Percentiles rank a stretch among this genome's conserved stretches.
These are phyloP conservation scores for Lepidurus packardi DNA, from an alignment of 1,140 invertebrate genomes.

Conservation along the genomic window DNA sequence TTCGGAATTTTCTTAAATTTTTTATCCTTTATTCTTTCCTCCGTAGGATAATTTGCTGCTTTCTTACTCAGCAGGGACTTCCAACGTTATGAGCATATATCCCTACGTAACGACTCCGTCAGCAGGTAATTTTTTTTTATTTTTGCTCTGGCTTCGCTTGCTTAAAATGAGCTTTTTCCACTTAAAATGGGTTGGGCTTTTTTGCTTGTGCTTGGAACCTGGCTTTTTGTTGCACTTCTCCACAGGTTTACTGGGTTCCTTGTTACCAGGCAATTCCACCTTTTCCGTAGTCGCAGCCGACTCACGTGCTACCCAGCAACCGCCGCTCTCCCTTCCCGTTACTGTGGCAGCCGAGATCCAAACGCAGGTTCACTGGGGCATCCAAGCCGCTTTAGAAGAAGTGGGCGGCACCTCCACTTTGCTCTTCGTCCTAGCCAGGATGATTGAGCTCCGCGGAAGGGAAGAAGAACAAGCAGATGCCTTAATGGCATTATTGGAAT, in stretches of 20 bases:
- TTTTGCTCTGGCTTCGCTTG: constrained; percentile 5
- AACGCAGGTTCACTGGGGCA: constrained; percentile 49
- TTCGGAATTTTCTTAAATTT: constrained; percentile 30
- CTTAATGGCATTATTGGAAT: constrained; percentile 48
- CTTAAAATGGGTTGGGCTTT: not conserved
- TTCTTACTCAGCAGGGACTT: constrained; percentile 54
- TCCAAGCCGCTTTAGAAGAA: constrained; percentile 51
- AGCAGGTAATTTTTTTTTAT: constrained; percentile 43
- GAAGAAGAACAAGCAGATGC: constrained; percentile 55
- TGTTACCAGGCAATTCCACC: constrained; percentile 49
- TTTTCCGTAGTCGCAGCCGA: constrained; percentile 48
- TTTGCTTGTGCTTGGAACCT: not conserved
- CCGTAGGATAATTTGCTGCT: constrained; percentile 54
- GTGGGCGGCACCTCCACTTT: constrained; percentile 56
- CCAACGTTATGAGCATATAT: constrained; percentile 53
- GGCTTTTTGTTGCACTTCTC: constrained; percentile 26
- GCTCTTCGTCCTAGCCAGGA: constrained; percentile 57
- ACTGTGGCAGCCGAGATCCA: constrained; percentile 42
- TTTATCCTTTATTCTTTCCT: constrained; percentile 38
- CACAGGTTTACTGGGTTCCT: constrained; percentile 41
- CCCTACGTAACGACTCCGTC: constrained; percentile 52
- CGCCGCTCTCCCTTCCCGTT: constrained; percentile 47
- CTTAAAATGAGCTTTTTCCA: constrained; percentile 26
- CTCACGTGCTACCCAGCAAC: constrained; percentile 48
- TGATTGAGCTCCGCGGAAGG: constrained; percentile 53